Evolutionary conservation across 2,797 vertebrate genomes (phyloP).

Genomic region (Hyperoplus lanceolatus): DNA sequence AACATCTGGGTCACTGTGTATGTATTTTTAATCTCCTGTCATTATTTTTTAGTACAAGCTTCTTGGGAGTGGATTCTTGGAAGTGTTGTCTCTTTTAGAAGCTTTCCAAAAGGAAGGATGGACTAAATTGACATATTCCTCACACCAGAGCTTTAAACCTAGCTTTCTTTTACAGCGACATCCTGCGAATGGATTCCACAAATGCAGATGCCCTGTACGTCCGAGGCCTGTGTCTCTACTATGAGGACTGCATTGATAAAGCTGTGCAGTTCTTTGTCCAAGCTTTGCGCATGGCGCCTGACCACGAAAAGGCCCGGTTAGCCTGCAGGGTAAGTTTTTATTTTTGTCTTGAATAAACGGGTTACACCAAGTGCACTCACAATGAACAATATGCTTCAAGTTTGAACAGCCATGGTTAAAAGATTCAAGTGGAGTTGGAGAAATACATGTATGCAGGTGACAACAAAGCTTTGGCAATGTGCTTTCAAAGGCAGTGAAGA

Average conservation of each 20-base stretch:
- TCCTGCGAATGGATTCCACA: constrained; percentile 94
- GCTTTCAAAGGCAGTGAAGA: neutral
- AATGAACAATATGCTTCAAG: neutral
- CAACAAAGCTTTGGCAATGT: neutral
- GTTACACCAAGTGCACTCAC: neutral
- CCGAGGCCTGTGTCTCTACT: constrained; percentile 95
- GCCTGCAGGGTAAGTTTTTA: constrained; percentile 90
- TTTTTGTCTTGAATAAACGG: neutral
- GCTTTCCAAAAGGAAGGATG: neutral
- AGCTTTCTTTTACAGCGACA: constrained; percentile 85
- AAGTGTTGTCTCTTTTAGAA: neutral
- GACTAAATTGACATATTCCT: neutral
- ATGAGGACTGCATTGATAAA: constrained; percentile 97
- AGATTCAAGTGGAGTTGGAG: neutral
- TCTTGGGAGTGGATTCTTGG: neutral
- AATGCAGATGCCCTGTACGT: constrained; percentile 95
- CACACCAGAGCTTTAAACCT: neutral
- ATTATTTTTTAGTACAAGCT: neutral
- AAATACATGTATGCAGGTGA: too few relatives aligned
- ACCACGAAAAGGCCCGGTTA: constrained; percentile 93
- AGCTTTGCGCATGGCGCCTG: constrained; percentile 95
- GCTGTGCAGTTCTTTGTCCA: constrained; percentile 97
- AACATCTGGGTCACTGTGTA: neutral
- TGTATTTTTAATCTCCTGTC: constrained; percentile 66
- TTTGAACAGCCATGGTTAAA: neutral